Evolutionary conservation across 2,113 vertebrate genomes (phyloP).

Genomic region (Nothobranchius furzeri): DNA sequence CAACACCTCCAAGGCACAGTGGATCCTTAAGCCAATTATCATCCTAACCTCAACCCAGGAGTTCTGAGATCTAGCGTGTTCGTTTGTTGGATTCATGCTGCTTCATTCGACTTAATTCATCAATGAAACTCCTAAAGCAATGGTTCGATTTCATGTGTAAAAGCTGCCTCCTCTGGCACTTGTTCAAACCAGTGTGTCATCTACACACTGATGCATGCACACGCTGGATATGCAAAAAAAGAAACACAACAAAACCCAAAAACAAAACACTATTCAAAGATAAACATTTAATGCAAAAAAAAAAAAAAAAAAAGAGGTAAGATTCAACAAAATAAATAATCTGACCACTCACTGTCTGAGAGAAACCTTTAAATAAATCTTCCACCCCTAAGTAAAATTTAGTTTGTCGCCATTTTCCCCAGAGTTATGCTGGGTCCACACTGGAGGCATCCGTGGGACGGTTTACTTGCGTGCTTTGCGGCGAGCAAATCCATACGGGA

Average conservation of each 20-base stretch:
- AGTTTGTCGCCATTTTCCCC: no score
- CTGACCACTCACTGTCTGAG: no score
- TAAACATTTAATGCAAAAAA: conserved; percentile 16
- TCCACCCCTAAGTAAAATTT: no score
- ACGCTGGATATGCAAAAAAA: conserved; percentile 1
- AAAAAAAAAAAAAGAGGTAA: conserved; percentile 18
- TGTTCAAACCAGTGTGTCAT: conserved; percentile 2
- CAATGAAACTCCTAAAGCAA: not conserved
- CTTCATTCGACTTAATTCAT: conserved; percentile 20
- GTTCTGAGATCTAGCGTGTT: conserved; percentile 12
- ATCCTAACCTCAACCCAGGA: conserved; percentile 25
- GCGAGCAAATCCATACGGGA: no score
- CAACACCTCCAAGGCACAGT: conserved; percentile 66
- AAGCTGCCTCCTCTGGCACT: conserved; percentile 7
- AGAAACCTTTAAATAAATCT: no score
- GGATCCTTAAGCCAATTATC: conserved; percentile 55
- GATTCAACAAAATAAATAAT: conserved; percentile 21
- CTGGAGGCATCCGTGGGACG: no score
- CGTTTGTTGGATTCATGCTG: conserved; percentile 22
- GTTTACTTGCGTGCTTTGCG: no score
- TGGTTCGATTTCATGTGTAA: not conserved
- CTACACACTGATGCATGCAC: conserved; percentile 34
- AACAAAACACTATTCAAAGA: conserved; percentile 11
- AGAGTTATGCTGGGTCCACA: no score
- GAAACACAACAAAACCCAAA: not conserved